These are phyloP conservation scores for Oryzaephilus surinamensis DNA, from an alignment of 1,140 invertebrate species.

Conservation along the genomic window DNA sequence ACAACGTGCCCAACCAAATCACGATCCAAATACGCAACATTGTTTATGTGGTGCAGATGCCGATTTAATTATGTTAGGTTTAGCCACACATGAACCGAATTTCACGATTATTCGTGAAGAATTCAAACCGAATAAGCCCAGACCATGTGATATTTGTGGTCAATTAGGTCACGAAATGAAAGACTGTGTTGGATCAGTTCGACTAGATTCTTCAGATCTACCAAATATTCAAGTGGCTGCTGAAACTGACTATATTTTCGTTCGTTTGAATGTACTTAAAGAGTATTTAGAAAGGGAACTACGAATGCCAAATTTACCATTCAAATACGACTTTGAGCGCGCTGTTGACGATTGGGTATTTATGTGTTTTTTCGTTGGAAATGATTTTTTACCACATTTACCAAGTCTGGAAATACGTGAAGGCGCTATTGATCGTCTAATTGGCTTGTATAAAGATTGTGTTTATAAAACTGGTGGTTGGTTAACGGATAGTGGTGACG, in stretches of 20 bases:
- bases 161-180: slow-evolving; percentile 93
- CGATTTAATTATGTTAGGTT: slow-evolving; percentile 96
- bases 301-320: slow-evolving; percentile 87
- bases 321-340: slow-evolving; percentile 80
- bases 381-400: slow-evolving; percentile 98
- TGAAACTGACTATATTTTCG: slow-evolving; percentile 80
- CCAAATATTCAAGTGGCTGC: slow-evolving; percentile 46
- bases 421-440: slow-evolving; percentile 90
- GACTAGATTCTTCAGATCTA: slow-evolving; percentile 22
- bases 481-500: slow-evolving; percentile 88
- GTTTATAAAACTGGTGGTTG: slow-evolving; percentile 92
- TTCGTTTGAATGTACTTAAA: slow-evolving; percentile 80
- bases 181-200: slow-evolving; percentile 66
- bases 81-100: slow-evolving; percentile 97
- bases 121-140: slow-evolving; percentile 94
- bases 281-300: slow-evolving; percentile 93
- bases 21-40: slow-evolving; percentile 97
- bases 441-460: slow-evolving; percentile 89
- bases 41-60: slow-evolving; percentile 97
- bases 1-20: slow-evolving; percentile 89
- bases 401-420: slow-evolving; percentile 98
- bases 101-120: slow-evolving; percentile 98
- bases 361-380: slow-evolving; percentile 99
- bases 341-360: slow-evolving; percentile 99
- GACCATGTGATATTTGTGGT: slow-evolving; percentile 93